Base-by-base conservation (phyloP, 2,113 vertebrate species). In the Potamarius usumacintae region DNA sequence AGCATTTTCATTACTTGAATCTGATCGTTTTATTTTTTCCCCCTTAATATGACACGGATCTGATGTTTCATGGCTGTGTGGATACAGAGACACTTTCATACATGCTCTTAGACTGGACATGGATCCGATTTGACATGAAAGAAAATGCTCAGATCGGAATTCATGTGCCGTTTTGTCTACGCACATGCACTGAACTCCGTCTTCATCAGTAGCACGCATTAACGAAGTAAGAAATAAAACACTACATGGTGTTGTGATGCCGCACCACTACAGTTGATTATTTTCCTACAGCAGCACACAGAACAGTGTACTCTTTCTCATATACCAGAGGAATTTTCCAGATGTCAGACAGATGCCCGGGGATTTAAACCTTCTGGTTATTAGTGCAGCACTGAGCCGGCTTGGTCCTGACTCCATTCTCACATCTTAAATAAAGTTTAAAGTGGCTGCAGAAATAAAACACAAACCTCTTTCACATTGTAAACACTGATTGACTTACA, bases 401-500 rank as follows among this genome's bases (percentile, higher is more conserved):
- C 55, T 34, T 14, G 0, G 20, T 80, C 57, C 34, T 7, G 30
- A 62, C 57, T 17, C 25, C 4, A 65, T 50, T 5, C 20, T 14
- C 17, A 55, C 1, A 15, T 63, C 74, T 55, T 86, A 34, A 76
- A 83, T 57, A 25, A 58, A 1, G 27, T 55, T 80, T 50, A 22
- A 57, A 58, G 25, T 18, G 48, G 30, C 25, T 22, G 18, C 67
- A 60, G 63, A 22, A 30, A 50, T n/a, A 72, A 5, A 71, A n/a
- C 53, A 7, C 4, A n/a, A 34, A 15, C 67, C 5, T 17, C 62
- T 8, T 58, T 48, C 11, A n/a, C 48, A 53, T 4, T 53, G 17
- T 10, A 79, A 86, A 30, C 25, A n/a, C 8, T 20, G 2, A 87
- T 82, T 9, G 55, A 87, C 82, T 74, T 82, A 30, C 22, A 57